Percentiles rank a stretch among this genome's conserved stretches.
Evolutionary conservation across 1,140 invertebrate genomes (phyloP).

Genomic region (Aradophagus sp.): DNA sequence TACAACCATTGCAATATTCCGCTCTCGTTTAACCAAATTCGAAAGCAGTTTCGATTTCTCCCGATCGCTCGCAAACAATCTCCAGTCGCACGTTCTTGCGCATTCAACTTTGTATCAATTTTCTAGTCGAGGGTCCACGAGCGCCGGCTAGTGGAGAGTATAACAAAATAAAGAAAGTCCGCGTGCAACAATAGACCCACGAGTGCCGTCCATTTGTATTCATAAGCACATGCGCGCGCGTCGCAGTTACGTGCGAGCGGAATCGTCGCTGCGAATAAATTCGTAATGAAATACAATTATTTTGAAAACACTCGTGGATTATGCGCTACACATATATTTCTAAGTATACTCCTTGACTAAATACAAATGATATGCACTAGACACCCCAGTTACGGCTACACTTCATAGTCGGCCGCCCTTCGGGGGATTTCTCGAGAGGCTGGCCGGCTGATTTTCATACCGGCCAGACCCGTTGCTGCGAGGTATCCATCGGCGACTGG

Average conservation of each 20-base stretch:
- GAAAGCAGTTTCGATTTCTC: no score
- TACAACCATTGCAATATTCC: background rate
- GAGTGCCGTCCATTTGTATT: constrained; percentile 40
- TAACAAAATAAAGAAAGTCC: background rate
- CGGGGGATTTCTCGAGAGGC: constrained; percentile 47
- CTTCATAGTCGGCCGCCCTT: constrained; percentile 45
- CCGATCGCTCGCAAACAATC: no score
- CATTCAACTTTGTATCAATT: no score
- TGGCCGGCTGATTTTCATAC: constrained; percentile 52
- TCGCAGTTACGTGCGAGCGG: constrained; percentile 22
- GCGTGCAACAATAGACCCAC: constrained; percentile 15
- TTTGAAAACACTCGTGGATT: constrained; percentile 50
- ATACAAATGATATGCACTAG: constrained; percentile 50
- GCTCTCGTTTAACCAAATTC: background rate
- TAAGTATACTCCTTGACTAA: constrained; percentile 50
- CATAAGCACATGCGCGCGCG: constrained; percentile 28
- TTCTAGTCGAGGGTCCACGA: no score
- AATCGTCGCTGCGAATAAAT: constrained; percentile 48
- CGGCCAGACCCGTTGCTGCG: constrained; percentile 38
- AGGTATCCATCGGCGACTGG: constrained; percentile 23
- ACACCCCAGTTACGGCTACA: constrained; percentile 40
- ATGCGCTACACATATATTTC: constrained; percentile 39
- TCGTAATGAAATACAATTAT: constrained; percentile 52
- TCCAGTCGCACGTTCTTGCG: no score
- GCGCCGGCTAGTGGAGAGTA: background rate